Evolutionary conservation across 2,113 vertebrate genomes (phyloP).

Genomic region (Hemicordylus capensis): DNA sequence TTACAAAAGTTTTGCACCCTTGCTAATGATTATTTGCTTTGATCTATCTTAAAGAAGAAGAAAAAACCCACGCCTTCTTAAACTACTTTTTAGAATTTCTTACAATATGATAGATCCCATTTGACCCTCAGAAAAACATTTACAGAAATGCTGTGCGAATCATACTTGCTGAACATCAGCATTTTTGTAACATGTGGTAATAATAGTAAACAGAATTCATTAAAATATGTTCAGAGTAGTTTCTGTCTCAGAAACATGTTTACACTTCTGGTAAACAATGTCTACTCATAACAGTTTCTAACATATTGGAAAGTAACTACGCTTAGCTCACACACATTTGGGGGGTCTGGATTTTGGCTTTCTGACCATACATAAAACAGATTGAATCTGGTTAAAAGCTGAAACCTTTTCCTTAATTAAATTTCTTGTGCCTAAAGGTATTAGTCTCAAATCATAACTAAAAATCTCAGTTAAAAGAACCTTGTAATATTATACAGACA

Average conservation of each 20-base stretch:
- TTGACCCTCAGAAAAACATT: not conserved
- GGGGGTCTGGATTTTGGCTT: not conserved
- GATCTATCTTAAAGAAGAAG: not conserved
- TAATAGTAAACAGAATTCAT: accelerated
- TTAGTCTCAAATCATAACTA: conserved; percentile 4
- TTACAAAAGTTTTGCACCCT: not conserved
- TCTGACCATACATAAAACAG: not conserved
- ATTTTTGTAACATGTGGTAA: not conserved
- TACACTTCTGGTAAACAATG: not conserved
- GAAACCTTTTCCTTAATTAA: not conserved
- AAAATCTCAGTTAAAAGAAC: conserved; percentile 18
- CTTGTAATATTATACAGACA: conserved; percentile 7
- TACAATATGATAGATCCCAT: not conserved
- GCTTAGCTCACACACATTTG: not conserved
- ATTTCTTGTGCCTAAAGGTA: conserved; percentile 2
- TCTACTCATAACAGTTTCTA: not conserved
- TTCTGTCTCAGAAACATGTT: not conserved
- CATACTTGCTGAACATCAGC: not conserved
- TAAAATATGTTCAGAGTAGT: not conserved
- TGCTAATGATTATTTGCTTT: not conserved
- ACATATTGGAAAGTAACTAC: not conserved
- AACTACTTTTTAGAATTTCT: not conserved
- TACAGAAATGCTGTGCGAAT: not conserved
- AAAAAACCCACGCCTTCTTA: not conserved
- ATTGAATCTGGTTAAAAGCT: not conserved